These are phyloP conservation scores for Pica pica DNA, from an alignment of 2,113 vertebrate species.

Conservation along the genomic window DNA sequence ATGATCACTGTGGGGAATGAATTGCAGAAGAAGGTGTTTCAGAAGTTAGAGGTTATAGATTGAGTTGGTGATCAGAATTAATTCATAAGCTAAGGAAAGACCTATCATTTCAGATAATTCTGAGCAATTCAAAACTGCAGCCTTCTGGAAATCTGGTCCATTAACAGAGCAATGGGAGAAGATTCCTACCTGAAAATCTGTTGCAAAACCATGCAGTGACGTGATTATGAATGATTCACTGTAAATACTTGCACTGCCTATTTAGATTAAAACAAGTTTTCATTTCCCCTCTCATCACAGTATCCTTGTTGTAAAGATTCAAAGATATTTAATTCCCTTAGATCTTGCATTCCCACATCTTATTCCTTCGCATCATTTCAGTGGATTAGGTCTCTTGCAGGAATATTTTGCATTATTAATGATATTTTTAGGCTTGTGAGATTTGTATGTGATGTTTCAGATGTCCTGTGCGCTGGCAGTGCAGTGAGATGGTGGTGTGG, in stretches of 20 bases:
- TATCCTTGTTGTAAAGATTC: neutral
- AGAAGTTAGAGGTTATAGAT: neutral
- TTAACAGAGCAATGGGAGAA: neutral
- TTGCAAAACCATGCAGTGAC: neutral
- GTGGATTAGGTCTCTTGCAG: neutral
- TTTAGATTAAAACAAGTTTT: neutral
- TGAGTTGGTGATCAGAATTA: neutral
- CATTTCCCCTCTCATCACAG: neutral
- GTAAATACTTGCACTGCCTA: neutral
- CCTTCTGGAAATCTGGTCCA: neutral
- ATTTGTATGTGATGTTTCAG: neutral
- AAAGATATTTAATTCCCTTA: neutral
- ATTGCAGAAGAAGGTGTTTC: neutral
- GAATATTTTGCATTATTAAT: neutral
- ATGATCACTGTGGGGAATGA: neutral
- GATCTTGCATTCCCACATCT: neutral
- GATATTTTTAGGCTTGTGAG: neutral
- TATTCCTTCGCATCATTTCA: neutral
- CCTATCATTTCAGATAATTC: neutral
- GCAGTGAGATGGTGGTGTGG: neutral
- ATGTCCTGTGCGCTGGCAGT: neutral
- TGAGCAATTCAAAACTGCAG: neutral
- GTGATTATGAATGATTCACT: neutral
- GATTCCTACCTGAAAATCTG: neutral
- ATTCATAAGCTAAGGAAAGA: neutral